These are phyloP conservation scores for Amblyjoppa proteus DNA, from an alignment of 2,888 invertebrate species.

Conservation along the genomic window DNA sequence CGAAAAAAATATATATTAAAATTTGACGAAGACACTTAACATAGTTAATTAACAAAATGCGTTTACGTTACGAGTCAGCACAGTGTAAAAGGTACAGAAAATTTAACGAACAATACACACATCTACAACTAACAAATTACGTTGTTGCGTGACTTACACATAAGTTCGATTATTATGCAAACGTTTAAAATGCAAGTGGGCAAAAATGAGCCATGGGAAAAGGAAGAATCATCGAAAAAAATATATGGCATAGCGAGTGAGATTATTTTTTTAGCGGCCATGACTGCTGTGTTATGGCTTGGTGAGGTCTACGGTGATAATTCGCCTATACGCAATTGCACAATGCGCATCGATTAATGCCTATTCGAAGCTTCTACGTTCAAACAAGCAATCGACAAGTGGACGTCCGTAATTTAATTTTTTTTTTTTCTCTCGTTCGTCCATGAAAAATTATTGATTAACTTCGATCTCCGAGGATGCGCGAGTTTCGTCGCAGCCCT, in stretches of 20 bases:
- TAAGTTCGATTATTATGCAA: slow-evolving; percentile 7
- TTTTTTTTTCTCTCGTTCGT: not conserved
- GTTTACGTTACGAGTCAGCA: not conserved
- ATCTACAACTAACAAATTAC: slow-evolving; percentile 19
- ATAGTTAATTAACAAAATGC: slow-evolving; percentile 1
- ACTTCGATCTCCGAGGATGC: slow-evolving; percentile 13
- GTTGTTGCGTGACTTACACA: not conserved
- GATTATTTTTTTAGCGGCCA: slow-evolving; percentile 6
- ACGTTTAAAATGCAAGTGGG: slow-evolving; percentile 16
- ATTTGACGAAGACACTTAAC: not conserved
- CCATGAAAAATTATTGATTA: not conserved
- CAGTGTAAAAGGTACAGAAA: not conserved
- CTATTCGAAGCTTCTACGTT: slow-evolving; percentile 23
- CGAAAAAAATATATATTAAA: slow-evolving; percentile 14
- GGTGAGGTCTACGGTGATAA: slow-evolving; percentile 47
- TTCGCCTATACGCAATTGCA: slow-evolving; percentile 18
- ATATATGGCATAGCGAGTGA: slow-evolving; percentile 73
- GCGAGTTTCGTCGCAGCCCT: slow-evolving; percentile 46
- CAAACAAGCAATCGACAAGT: slow-evolving; percentile 14
- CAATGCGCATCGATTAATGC: slow-evolving; percentile 67
- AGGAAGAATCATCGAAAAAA: slow-evolving; percentile 80
- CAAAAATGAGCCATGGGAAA: slow-evolving; percentile 30
- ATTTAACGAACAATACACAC: slow-evolving; percentile 2
- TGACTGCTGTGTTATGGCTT: slow-evolving; percentile 36
- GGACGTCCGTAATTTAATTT: not conserved